Base-by-base conservation (phyloP, 2,888 invertebrate genomes). In the Diarsia mendica region DNA sequence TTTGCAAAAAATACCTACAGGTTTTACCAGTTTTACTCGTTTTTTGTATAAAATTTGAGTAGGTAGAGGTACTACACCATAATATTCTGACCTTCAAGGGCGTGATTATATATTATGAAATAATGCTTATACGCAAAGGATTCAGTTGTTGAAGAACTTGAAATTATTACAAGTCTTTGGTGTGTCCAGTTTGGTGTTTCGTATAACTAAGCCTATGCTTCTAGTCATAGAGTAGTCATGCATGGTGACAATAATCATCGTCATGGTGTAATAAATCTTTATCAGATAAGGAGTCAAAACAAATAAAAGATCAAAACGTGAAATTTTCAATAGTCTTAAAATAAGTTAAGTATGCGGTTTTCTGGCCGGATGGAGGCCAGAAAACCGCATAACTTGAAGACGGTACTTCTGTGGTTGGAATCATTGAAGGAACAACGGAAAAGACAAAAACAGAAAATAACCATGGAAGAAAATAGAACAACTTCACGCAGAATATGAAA, bases 401-500 rank as follows among this genome's bases (percentile, higher is more conserved):
- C 58, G 15, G 23, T 8, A 8, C 15, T 9, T 18, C 10, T 33
- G 28, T 10, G 18, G 18, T 60, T 33, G 10, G 9, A 33, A 60
- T 60, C 18, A 58, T 60, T 33, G 18, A 33, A 2, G 15, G 3
- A 60, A 18, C 28, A 18, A 18, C 10, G 9, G 2, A 18, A 5
- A 28, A 4, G 28, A 58, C 13, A 55, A 55, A 15, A 28, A 28
- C 28, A 4, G 9, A 58, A 28, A 68, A 68, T 10, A 46, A 13
- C 4, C 55, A 33, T 33, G 44, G 39, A 65, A 67, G 13, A 44
- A 60, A 39, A 49, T 8, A 20, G 68, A 66, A 67, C 46, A 71
- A 71, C 23, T 61, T 64, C 33, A 48, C 64, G 23, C 46, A 8
- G 8, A 44, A 68, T 65, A 67, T 72, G 48, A 71, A 68, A 61